A percentile compares a stretch with the other conserved stretches of the same genome.
phyloP scores from a whole-genome alignment of 2,888 invertebrate species.

The Limnephilus auricula region DNA sequence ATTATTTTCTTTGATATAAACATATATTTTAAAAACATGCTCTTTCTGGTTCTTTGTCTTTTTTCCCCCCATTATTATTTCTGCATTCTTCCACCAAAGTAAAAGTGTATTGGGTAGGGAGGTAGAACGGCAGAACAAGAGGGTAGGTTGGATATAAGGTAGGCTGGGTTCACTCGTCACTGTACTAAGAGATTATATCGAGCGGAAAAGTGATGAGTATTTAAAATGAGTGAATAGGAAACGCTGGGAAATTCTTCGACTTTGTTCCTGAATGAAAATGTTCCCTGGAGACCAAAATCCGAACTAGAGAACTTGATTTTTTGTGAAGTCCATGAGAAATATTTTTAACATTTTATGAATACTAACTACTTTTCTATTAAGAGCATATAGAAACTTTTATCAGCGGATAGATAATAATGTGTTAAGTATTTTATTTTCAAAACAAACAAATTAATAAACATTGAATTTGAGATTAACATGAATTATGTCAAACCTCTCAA shows the following conservation, averaged over 20 bases:
- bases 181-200: constrained; percentile 57
- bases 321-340: neutral
- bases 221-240: constrained; percentile 60
- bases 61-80: neutral
- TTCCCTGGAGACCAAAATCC: neutral
- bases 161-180: neutral
- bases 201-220: constrained; percentile 65
- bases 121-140: neutral
- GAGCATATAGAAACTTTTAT: no score
- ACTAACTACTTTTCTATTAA: neutral
- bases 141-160: neutral
- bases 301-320: neutral
- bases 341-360: neutral
- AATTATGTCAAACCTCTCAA: no score
- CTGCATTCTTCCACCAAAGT: neutral
- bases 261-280: constrained; percentile 40
- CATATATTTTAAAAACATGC: neutral
- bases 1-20: no score
- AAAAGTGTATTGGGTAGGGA: neutral
- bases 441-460: no score
- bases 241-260: constrained; percentile 7
- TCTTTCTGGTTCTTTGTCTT: neutral
- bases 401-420: no score
- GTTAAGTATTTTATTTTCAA: no score
- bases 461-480: no score